Percentiles rank a stretch among this genome's conserved stretches.
These are phyloP conservation scores for Platysteira castanea DNA, from an alignment of 2,113 vertebrate genomes.

Conservation along the genomic window DNA sequence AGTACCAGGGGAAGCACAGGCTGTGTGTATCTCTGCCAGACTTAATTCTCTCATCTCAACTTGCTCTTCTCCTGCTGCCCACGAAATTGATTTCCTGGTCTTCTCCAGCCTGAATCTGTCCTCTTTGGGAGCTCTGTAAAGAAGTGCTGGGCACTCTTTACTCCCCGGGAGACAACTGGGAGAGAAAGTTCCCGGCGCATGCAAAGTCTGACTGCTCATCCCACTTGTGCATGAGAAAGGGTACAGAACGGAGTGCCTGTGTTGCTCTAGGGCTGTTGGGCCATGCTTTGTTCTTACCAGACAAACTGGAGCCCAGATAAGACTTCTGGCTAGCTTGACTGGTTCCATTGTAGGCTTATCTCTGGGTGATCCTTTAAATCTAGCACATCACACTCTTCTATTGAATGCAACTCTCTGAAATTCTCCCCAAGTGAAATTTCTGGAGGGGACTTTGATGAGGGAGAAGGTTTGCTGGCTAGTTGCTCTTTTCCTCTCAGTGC, in stretches of 20 bases:
- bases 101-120: background rate
- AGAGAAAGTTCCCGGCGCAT: background rate
- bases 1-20: slow-evolving; percentile 3
- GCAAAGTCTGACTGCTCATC: background rate
- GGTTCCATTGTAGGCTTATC: background rate
- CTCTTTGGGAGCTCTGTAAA: background rate
- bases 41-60: background rate
- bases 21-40: background rate
- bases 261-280: background rate
- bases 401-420: background rate
- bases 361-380: background rate
- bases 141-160: background rate
- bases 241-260: fast-evolving
- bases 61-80: background rate
- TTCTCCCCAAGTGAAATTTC: background rate
- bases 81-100: background rate
- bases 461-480: background rate
- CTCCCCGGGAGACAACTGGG: background rate
- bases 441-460: background rate
- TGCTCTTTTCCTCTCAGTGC: background rate
- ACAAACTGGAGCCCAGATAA: background rate
- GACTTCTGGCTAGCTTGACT: background rate
- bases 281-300: background rate
- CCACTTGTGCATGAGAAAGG: background rate
- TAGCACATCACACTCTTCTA: background rate